Evolutionary conservation across 2,888 invertebrate genomes (phyloP).

Genomic region (Stictocephala bisonia): DNA sequence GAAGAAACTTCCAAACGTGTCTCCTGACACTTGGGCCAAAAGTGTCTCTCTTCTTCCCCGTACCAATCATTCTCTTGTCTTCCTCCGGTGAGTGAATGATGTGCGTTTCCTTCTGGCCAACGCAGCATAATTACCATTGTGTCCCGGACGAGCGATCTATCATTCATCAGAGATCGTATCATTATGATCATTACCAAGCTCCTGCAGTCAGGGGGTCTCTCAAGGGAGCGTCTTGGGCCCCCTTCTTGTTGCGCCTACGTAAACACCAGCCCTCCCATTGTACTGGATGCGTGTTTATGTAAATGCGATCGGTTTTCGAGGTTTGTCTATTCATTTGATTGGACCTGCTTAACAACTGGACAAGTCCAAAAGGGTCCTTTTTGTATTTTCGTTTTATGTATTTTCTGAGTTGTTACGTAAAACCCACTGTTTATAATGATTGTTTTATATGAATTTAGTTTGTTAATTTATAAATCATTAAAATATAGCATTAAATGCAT

Average conservation of each 20-base stretch:
- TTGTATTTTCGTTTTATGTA: too few species aligned
- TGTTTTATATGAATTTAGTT: too few species aligned
- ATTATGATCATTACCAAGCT: conserved; percentile 5
- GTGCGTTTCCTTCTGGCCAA: neutral
- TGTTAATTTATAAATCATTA: too few species aligned
- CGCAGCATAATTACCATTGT: conserved; percentile 41
- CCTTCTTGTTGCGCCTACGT: conserved; percentile 1
- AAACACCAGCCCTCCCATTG: neutral
- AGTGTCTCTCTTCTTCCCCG: too few species aligned
- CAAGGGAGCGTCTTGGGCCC: neutral
- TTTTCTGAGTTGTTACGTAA: too few species aligned
- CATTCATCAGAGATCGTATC: conserved; percentile 10
- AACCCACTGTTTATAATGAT: too few species aligned
- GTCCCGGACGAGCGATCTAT: conserved; percentile 12
- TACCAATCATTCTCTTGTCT: too few species aligned
- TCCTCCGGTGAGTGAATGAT: neutral
- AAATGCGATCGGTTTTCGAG: conserved; percentile 20
- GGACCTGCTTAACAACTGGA: neutral
- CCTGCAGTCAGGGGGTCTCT: conserved; percentile 8
- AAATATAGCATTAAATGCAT: too few species aligned
- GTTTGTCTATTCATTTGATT: conserved; percentile 10
- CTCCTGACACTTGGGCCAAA: too few species aligned
- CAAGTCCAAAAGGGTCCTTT: too few species aligned
- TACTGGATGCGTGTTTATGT: too few species aligned
- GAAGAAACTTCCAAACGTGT: too few species aligned